Evolutionary conservation across 2,797 vertebrate genomes (phyloP), one percentile per base, ranked within the genome.

Genomic region (Lacerta agilis): DNA sequence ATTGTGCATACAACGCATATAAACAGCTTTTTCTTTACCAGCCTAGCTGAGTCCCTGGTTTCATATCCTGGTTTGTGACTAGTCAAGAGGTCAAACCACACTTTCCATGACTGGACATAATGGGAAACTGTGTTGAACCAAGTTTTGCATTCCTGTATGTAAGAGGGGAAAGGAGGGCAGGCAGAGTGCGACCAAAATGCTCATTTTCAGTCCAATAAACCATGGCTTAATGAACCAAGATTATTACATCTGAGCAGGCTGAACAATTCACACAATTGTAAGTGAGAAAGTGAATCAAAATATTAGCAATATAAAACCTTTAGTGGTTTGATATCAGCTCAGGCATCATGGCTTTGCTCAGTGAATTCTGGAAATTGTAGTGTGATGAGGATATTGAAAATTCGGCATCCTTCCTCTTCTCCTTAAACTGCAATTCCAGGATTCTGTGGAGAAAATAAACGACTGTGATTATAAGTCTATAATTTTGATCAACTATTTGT

Each of bases 261-360:
- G 72, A 73, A 73, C 13, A 23, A 82, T 85, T 88, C 72, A 67
- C 82, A 58, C 73, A 87, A 90, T 29, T 85, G 79, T 69, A 89
- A 89, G 86, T 89, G 29, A 77, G 91, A 91, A 36, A 82, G 76
- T 87, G 72, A 88, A 81, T 80, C 2, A 64, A 64, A 64, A 64
- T 18, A 64, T 64, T 64, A 61, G 5, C 58, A 61, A 61, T 61
- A 5, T 29, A 25, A 77, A 38, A 75, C 15, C 8, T 75, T 4
- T 75, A 23, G 15, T 18, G 36, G 6, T 6, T 38, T 73, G 20
- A 64, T 66, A 38, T 64, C 9, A 23, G 25, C 17, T 73, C 20
- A 38, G 49, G 13, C 17, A 58, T 8, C 15, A n/a, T 61, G 67
- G 67, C 33, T 69, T 67, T 45, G 13, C n/a, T n/a, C 45, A 69